Conservation (phyloP, 2,797 vertebrate genomes). For the Typhlichthys eigenmanni region DNA sequence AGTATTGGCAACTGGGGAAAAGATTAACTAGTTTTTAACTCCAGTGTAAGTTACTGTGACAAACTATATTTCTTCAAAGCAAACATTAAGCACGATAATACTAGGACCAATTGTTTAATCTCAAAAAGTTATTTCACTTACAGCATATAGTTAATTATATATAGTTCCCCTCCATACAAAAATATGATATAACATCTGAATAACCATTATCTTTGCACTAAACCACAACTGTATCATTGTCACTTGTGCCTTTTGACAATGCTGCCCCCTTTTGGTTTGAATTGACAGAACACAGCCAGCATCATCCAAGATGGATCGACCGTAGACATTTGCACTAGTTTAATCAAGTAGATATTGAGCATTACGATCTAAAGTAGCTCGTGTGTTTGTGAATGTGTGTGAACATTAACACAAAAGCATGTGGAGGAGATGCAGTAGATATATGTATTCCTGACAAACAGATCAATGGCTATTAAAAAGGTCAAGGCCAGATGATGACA, state of each 20-base stretch:
- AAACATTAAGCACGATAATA: too few species aligned
- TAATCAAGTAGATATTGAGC: conserved; percentile 73
- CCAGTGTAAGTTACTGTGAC: too few species aligned
- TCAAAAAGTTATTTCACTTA: too few species aligned
- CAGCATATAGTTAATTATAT: too few species aligned
- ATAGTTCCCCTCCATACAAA: too few species aligned
- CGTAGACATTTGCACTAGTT: conserved; percentile 60
- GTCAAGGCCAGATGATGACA: conserved; percentile 73
- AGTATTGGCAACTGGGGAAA: conserved; percentile 8
- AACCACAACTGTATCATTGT: conserved; percentile 4
- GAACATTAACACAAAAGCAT: conserved; percentile 25
- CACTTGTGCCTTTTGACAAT: conserved; percentile 30
- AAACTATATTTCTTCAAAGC: too few species aligned
- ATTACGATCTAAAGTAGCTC: conserved; percentile 49
- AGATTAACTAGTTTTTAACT: too few species aligned
- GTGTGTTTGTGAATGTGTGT: conserved; percentile 28
- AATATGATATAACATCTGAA: too few species aligned
- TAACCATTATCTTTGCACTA: not conserved
- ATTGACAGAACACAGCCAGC: conserved; percentile 9
- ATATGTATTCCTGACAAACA: conserved; percentile 73
- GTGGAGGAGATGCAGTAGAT: conserved; percentile 55
- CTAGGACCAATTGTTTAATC: too few species aligned
- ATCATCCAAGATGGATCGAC: conserved; percentile 12
- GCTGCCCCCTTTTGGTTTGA: conserved; percentile 66
- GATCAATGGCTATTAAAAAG: conserved; percentile 77